These are phyloP conservation scores for Elgaria multicarinata DNA, from an alignment of 2,113 vertebrate genomes.

Conservation along the genomic window DNA sequence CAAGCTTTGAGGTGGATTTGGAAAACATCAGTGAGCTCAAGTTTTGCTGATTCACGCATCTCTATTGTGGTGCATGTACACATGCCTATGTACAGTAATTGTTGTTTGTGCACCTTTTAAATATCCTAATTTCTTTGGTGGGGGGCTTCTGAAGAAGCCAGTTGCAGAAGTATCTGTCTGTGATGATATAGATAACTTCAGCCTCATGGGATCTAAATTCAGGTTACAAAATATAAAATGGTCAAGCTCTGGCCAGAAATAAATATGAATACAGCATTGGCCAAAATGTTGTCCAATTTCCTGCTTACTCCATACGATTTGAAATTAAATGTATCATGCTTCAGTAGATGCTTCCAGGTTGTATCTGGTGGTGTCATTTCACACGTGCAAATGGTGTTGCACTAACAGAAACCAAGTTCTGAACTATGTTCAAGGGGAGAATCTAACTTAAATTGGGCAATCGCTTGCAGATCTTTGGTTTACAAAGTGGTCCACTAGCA, in stretches of 20 bases:
- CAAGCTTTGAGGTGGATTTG: too few relatives aligned
- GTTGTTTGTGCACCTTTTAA: not conserved
- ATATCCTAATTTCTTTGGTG: not conserved
- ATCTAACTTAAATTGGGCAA: too few relatives aligned
- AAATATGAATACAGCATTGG: not conserved
- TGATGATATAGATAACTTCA: conserved; percentile 27
- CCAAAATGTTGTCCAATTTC: not conserved
- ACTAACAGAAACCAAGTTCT: too few relatives aligned
- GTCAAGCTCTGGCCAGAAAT: not conserved
- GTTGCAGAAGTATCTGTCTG: not conserved
- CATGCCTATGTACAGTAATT: not conserved
- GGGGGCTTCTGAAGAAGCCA: not conserved
- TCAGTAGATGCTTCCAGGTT: not conserved
- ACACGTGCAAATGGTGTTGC: too few relatives aligned
- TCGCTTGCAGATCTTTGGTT: too few relatives aligned
- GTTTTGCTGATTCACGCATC: too few relatives aligned
- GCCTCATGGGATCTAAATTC: not conserved
- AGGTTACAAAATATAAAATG: conserved; percentile 11
- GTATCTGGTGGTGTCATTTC: too few relatives aligned
- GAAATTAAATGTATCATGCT: not conserved
- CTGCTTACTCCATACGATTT: not conserved
- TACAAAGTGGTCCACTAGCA: too few relatives aligned
- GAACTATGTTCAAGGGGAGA: too few relatives aligned
- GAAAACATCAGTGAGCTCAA: too few relatives aligned
- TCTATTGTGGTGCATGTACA: not conserved